A percentile compares a stretch with the other conserved stretches of the same genome.
phyloP scores from a whole-genome alignment of 2,113 vertebrate species.

The Sus scrofa region DNA sequence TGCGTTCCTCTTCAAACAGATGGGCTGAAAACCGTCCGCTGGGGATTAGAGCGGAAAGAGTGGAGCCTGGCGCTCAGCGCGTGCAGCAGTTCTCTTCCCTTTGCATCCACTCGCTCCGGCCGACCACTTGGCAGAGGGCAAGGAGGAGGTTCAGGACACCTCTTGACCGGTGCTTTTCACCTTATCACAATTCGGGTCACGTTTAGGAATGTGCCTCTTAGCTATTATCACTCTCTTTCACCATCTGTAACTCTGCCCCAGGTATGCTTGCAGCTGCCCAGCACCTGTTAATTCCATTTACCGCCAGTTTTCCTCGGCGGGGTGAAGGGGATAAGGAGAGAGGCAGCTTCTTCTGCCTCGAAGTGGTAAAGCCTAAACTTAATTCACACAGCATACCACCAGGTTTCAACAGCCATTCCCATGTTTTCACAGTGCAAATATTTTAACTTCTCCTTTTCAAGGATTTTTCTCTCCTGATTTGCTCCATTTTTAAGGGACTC shows the following conservation, averaged over 20 bases:
- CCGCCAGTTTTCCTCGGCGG: not conserved
- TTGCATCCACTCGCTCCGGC: not conserved
- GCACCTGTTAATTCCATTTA: not conserved
- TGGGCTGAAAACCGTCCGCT: not conserved
- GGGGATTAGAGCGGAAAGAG: not conserved
- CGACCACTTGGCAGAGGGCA: not conserved
- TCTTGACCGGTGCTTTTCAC: not conserved
- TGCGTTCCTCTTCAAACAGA: not conserved
- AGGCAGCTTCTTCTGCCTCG: not conserved
- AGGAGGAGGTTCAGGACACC: not conserved
- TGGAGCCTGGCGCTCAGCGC: accelerated
- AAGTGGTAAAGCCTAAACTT: not conserved
- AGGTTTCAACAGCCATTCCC: not conserved
- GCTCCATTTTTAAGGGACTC: not conserved
- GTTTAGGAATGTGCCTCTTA: not conserved
- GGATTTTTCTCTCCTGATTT: not conserved
- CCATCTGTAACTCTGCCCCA: not conserved
- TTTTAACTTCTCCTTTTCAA: not conserved
- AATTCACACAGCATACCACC: not conserved
- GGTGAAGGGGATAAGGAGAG: too few relatives aligned
- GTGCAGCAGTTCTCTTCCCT: not conserved
- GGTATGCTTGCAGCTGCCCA: not conserved
- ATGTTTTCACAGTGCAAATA: not conserved
- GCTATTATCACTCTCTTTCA: not conserved
- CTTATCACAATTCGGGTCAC: not conserved